Evolutionary conservation across 2,888 invertebrate genomes (phyloP).

Genomic region (Pseudanteris insignis): DNA sequence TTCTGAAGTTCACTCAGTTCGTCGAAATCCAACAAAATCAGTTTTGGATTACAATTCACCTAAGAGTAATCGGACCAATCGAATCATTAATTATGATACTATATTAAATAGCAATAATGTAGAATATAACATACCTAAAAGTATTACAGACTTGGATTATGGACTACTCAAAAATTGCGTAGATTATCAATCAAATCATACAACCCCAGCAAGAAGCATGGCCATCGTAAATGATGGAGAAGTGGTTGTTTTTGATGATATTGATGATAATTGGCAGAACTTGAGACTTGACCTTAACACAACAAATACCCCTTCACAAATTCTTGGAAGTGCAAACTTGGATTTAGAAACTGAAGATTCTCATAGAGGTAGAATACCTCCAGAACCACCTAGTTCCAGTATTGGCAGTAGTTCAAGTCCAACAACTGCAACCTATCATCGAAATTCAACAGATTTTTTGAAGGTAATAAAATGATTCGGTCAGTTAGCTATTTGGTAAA

Average conservation of each 20-base stretch:
- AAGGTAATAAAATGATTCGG: too few species aligned
- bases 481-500: too few species aligned
- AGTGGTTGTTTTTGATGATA: constrained; percentile 87
- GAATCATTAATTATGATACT: constrained; percentile 62
- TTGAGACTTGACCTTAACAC: constrained; percentile 58
- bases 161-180: constrained; percentile 62
- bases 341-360: constrained; percentile 56
- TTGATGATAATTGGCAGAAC: constrained; percentile 84
- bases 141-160: constrained; percentile 64
- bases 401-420: constrained; percentile 64
- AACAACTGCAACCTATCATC: constrained; percentile 61
- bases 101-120: constrained; percentile 66
- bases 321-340: constrained; percentile 47
- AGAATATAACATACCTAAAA: constrained; percentile 62
- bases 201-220: constrained; percentile 64
- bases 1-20: constrained; percentile 72
- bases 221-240: constrained; percentile 76
- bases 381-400: constrained; percentile 62
- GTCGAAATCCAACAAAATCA: constrained; percentile 66
- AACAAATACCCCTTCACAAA: constrained; percentile 50
- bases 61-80: constrained; percentile 58
- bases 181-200: constrained; percentile 64
- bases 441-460: too few species aligned
- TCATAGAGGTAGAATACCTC: constrained; percentile 57
- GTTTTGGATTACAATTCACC: constrained; percentile 65